Evolutionary conservation across 2,888 invertebrate genomes (phyloP), one percentile per base, ranked within the genome.

Genomic region (Stenichneumon culpator): DNA sequence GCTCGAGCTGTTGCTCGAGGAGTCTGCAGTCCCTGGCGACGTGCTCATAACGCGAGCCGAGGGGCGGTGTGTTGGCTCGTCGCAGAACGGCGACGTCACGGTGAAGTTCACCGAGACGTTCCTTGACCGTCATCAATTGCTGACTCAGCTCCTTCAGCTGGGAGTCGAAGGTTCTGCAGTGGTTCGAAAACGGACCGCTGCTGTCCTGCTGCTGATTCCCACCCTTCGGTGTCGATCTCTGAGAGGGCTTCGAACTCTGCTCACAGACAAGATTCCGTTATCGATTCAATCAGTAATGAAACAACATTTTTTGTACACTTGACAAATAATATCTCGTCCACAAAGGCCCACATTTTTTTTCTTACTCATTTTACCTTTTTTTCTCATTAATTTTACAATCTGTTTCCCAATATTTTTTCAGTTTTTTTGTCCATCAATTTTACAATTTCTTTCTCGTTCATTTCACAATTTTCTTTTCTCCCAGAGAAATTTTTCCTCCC

Each of bases 21-120:
- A 95, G 88, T 16, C 95, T 92, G 89, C 96, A 96, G 89, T 96
- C 96, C 74, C 95, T 92, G 0, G 95, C 94, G 3, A 96, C 94
- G 84, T 95, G 93, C 69, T 96, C 96, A 86, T 95, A 95, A 7
- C 95, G 94, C 11, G 90, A 89, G 2, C 92, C 93, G 74, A 95
- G 82, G 0, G 95, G 94, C 2, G 95, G 94, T 0, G 94, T 94
- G 73, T 94, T 94, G 2, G 95, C 94, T 86, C 95, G 94, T 79
- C 96, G 94, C 44, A 97, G 93, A 16, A 96, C 94, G 0, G 96
- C 96, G 36, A 97, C 95, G 91, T 97, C 97, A 75, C 96, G 94
- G 90, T 97, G 97, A 39, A 97, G 93, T 88, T 97, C 97, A 68
- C 96, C 95, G 7, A 97, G 95, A 85, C 96, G 95, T 79, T 96